Conservation (phyloP, 2,113 vertebrate genomes). For the Ceyx cyanopectus region DNA sequence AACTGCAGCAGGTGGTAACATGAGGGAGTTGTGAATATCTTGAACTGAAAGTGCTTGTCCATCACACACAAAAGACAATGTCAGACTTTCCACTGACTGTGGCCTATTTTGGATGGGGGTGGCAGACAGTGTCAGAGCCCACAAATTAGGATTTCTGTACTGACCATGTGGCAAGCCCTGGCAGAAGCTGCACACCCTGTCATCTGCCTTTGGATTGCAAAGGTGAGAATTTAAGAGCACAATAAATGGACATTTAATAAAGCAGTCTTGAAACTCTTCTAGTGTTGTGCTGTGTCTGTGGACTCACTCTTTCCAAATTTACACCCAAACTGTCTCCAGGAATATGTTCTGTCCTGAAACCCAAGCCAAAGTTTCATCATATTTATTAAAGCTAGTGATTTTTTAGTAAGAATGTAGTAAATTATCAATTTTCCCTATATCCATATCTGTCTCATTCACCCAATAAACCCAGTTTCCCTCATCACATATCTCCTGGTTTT, state of each 20-base stretch:
- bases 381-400: background rate
- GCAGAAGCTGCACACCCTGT: background rate
- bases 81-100: rapidly evolving
- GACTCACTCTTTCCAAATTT: background rate
- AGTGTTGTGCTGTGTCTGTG: background rate
- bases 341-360: background rate
- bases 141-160: rapidly evolving
- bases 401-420: background rate
- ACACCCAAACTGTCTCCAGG: background rate
- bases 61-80: background rate
- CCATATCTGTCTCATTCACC: background rate
- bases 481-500: background rate
- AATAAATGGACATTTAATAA: background rate
- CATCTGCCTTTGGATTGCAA: background rate
- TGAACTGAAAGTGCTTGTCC: rapidly evolving
- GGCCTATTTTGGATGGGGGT: rapidly evolving
- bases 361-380: background rate
- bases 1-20: rapidly evolving
- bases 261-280: background rate
- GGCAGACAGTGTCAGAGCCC: background rate
- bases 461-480: background rate
- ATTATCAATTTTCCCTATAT: background rate
- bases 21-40: rapidly evolving
- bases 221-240: background rate
- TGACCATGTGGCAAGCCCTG: background rate